Evolutionary conservation across 2,113 vertebrate genomes (phyloP).

Genomic region (Hypocryptadius cinnamomeus): DNA sequence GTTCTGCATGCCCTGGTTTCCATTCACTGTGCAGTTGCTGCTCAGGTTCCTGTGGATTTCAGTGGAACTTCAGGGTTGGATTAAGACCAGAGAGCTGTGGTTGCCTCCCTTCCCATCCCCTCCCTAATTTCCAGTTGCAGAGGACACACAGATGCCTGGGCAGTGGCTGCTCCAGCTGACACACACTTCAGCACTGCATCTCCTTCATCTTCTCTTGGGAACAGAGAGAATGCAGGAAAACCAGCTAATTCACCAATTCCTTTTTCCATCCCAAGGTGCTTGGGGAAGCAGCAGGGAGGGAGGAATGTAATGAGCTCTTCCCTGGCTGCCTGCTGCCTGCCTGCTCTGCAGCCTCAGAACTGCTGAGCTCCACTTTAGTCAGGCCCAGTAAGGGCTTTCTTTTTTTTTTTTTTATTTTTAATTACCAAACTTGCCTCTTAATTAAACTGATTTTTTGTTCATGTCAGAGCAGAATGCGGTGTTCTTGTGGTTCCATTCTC

Average conservation of each 20-base stretch:
- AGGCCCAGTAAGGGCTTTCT: neutral
- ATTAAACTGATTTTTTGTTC: neutral
- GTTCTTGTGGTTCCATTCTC: neutral
- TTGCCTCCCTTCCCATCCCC: neutral
- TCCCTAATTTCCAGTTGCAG: neutral
- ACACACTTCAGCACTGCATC: neutral
- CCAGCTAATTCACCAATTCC: neutral
- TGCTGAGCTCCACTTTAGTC: constrained; percentile 1
- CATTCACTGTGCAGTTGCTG: neutral
- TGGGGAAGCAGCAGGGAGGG: neutral
- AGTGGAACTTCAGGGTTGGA: neutral
- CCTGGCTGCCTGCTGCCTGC: neutral
- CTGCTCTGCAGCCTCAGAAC: neutral
- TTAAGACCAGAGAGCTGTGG: neutral
- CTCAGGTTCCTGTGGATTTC: neutral
- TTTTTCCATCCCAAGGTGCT: neutral
- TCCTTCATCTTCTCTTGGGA: neutral
- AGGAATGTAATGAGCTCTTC: neutral
- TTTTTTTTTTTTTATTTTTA: neutral
- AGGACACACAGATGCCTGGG: neutral
- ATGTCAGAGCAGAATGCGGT: neutral
- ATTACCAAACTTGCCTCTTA: neutral
- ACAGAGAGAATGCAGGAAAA: neutral
- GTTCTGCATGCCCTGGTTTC: neutral
- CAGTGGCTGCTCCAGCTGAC: neutral